Base-by-base conservation (phyloP, 1,140 invertebrate species). In the Eurytemora carolleeae region DNA sequence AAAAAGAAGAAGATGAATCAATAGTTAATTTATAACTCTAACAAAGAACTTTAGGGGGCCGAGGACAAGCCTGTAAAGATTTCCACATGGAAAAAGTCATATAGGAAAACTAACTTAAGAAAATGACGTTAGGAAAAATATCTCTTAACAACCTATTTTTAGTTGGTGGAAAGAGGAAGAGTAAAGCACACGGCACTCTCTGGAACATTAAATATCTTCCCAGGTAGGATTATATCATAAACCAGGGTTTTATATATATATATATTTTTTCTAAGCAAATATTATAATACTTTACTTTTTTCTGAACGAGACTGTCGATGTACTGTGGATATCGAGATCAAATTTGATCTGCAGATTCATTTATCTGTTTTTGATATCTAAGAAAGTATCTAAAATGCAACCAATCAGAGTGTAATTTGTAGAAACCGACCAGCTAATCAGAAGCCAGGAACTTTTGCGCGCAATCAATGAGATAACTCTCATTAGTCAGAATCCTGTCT, bases 151-250 rank as follows among this genome's bases (percentile, higher is more conserved):
- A 44, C n/a, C n/a, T 44, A n/a, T 44, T 44, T 44, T 44, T n/a
- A 44, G 85, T 97, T 58, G 87, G 85, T n/a, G 83, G 80, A 1
- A 82, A 84, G 67, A 90, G 90, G 70, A 84, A 80, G 66, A 88
- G 83, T 31, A 82, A 83, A 68, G 90, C 87, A 72, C 88, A 83
- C 70, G 91, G 93, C 69, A 80, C 81, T 71, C 76, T 95, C 44
- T 98, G 93, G 93, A 92, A 85, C 69, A 85, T 96, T 58, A 96
- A 95, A 74, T 98, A 96, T 73, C 77, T 98, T 59, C 82, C 84
- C 3, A 81, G 77, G 81, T 82, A 74, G 68, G 65, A 56, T 24
- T 21, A 55, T 58, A 17, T 23, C n/a, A n/a, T n/a, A n/a, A n/a
- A n/a, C n/a, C n/a, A n/a, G n/a, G n/a, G n/a, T n/a, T n/a, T n/a